A percentile compares a stretch with the other conserved stretches of the same genome.
Conservation (phyloP, 2,888 invertebrate species). For the Caradrina kadenii region DNA sequence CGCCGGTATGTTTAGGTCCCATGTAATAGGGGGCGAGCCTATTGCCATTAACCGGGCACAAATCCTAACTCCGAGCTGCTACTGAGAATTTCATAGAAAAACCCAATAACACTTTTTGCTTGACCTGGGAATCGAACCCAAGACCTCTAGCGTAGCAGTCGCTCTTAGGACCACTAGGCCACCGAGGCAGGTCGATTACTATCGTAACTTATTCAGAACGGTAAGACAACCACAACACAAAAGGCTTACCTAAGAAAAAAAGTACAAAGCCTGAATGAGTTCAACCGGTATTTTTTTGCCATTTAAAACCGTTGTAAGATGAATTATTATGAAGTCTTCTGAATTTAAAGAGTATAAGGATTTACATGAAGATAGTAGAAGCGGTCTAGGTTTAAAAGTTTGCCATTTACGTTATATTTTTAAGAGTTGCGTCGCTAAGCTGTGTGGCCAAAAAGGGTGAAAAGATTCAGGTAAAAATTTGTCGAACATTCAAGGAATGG, state of each 20-base stretch:
- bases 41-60: too few relatives aligned
- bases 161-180: too few relatives aligned
- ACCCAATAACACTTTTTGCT: too few relatives aligned
- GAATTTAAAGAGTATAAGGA: slow-evolving; percentile 28
- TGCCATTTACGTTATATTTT: slow-evolving; percentile 28
- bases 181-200: slow-evolving; percentile 20
- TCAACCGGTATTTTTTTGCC: slow-evolving; percentile 58
- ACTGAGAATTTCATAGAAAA: too few relatives aligned
- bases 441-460: not conserved
- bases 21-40: too few relatives aligned
- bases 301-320: slow-evolving; percentile 59
- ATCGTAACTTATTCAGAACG: slow-evolving; percentile 64
- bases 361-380: slow-evolving; percentile 29
- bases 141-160: too few relatives aligned
- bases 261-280: slow-evolving; percentile 41
- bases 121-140: too few relatives aligned
- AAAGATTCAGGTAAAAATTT: not conserved
- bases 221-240: slow-evolving; percentile 39
- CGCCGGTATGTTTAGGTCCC: too few relatives aligned
- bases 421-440: slow-evolving; percentile 10
- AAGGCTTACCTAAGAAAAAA: slow-evolving; percentile 49
- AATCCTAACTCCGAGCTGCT: too few relatives aligned
- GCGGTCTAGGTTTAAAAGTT: slow-evolving; percentile 37
- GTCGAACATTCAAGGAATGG: not conserved
- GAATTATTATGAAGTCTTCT: slow-evolving; percentile 30